These are phyloP conservation scores for Ladona fulva DNA, from an alignment of 1,140 invertebrate genomes.

Conservation along the genomic window DNA sequence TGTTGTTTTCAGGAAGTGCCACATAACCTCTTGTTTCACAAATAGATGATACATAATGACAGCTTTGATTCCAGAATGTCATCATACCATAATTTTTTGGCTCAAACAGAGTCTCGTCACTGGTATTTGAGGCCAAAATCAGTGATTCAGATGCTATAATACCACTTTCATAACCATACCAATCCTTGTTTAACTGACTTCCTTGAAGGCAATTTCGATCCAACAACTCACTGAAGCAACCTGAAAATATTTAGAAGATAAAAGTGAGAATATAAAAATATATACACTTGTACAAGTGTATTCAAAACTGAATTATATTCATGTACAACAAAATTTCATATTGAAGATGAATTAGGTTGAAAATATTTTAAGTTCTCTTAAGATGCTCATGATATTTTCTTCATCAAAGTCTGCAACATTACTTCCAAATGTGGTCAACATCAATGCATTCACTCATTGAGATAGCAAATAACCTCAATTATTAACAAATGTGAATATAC, in stretches of 20 bases:
- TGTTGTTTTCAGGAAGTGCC: conserved; percentile 31
- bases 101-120: not conserved
- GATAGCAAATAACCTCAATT: too few species aligned
- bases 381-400: too few species aligned
- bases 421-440: too few species aligned
- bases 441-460: too few species aligned
- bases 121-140: not conserved
- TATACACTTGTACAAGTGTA: too few species aligned
- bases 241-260: conserved; percentile 28
- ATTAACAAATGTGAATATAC: too few species aligned
- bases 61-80: conserved; percentile 41
- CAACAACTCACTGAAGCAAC: conserved; percentile 44
- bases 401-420: too few species aligned
- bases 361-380: too few species aligned
- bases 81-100: conserved; percentile 22
- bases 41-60: conserved; percentile 39
- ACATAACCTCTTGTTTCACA: conserved; percentile 35
- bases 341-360: too few species aligned
- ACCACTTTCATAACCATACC: not conserved
- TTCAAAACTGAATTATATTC: too few species aligned
- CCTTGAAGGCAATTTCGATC: conserved; percentile 36
- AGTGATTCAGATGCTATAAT: not conserved
- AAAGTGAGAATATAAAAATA: too few species aligned
- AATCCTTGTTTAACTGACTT: conserved; percentile 30
- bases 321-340: too few species aligned